Base-by-base conservation (phyloP, 2,797 vertebrate species). In the Artibeus lituratus region DNA sequence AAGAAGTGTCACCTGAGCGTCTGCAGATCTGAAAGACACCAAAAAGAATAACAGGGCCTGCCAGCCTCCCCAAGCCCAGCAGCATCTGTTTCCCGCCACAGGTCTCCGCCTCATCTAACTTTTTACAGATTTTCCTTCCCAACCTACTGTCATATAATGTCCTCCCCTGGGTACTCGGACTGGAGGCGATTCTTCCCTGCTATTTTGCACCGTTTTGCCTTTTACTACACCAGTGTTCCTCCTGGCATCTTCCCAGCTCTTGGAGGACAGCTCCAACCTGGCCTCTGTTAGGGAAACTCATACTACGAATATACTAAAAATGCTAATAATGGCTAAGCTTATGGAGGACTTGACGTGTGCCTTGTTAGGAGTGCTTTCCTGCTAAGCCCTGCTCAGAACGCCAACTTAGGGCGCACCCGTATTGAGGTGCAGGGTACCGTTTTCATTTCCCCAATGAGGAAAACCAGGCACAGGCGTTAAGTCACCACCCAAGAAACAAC, bases 11-110 rank as follows among this genome's bases (percentile, higher is more conserved):
- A 98, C 8, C 93, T n/a, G 69, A 98, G 93, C 49, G 92, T 96
- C 76, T 96, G 91, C 89, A 98, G 96, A 97, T 98, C 98, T 98
- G 96, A 90, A 97, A 97, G 81, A 96, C 57, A 96, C 42, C 72
- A 87, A 47, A 89, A 11, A 93, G 53, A 84, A 81, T 94, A 22
- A 59, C 37, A 57, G 16, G 55, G 82, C 42, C 87, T 87, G 81
- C 42, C 73, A 53, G 16, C 14, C 42, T 70, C 37, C 55, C n/a
- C 49, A 88, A 18, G 51, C 26, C 39, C 35, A 59, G 77, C 35
- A 59, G 77, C 39, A 67, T 24, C 51, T 21, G 10, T 76, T 74
- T 39, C 18, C 69, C 7, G 26, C 49, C 47, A 12, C 0, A 37
- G 22, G 32, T 18, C 35, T 49, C 51, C 0, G 0, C 70, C 22